Base-by-base conservation (phyloP, 2,797 vertebrate genomes). In the Euphonia xanthogaster region DNA sequence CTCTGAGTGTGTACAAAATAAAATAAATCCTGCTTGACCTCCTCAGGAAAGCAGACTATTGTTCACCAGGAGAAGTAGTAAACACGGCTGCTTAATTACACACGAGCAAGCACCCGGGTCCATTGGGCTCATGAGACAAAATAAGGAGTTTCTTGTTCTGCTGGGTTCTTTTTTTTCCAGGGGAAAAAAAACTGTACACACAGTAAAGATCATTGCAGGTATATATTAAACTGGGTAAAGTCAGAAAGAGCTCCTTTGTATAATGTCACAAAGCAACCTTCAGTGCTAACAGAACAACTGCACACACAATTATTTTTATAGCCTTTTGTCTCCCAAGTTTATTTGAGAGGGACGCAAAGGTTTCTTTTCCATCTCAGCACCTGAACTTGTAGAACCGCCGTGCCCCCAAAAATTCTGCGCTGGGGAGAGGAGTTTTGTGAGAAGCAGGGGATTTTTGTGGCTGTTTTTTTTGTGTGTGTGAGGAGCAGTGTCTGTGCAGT, bases 1-100 rank as follows among this genome's bases (percentile, higher is more conserved):
- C 94, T 90, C 88, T 0, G 21, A 94, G 85, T 87, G 67, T 51
- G 60, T 28, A 57, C 92, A 97, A 86, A 94, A 94, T 90, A 70
- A 97, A 96, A 98, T 95, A 97, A 97, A 97, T 97, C 95, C 97
- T 95, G 95, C 96, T 95, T 97, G 97, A 98, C 97, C 97, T 97
- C 96, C 94, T 94, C 86, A 76, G 97, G 93, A 97, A 98, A 95
- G 45, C 94, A 95, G 94, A 96, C 95, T 91, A 97, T 98, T 98
- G 98, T 98, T 97, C 96, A 96, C 87, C 94, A 96, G 89, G 63
- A 72, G 86, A 94, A 95, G 95, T 93, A 97, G 94, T 97, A 97
- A 97, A 97, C 25, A 79, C 94, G 92, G 96, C 93, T 86, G 87
- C 95, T 97, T 98, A 97, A 98, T 97, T 97, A 97, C 95, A 95